Evolutionary conservation across 2,888 invertebrate genomes (phyloP), one percentile per base, ranked within the genome.

Genomic region (Phengaris alcon): DNA sequence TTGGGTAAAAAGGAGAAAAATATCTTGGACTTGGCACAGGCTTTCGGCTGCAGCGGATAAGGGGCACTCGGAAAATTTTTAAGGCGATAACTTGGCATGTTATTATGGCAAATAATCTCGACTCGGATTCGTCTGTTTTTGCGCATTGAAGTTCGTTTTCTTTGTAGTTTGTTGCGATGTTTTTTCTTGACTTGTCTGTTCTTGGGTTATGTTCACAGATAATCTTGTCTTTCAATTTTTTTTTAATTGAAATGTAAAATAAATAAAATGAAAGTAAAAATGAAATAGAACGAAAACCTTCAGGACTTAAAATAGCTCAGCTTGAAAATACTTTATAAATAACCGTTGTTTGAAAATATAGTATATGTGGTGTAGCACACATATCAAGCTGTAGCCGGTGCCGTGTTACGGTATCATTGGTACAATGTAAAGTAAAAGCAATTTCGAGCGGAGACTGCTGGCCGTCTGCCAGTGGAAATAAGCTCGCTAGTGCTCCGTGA

Each of bases 391-490:
- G 84, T 86, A 85, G 85, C 83, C 85, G 84, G 84, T 83, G 84
- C 84, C 82, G 83, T 83, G 84, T 85, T 84, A 84, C 85, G 83
- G 87, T 90, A 91, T 90, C 90, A 88, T 88, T 87, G 88, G 84
- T 87, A 87, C 86, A 86, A 85, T 85, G 85, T 86, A 87, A 85
- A 86, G 88, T 87, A 90, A 88, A 91, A 91, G 90, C 91, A 91
- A 92, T 91, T 90, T 88, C 86, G 84, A 86, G 86, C 86, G 81
- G 85, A 84, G 86, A 81, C 85, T 84, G 84, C 86, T 93, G 93
- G 93, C 93, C 86, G 79, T 80, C 82, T 83, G 88, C 93, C 93
- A 92, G 89, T 84, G 83, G 90, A 88, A 91, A 91, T 91, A 90
- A 90, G 91, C 92, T 90, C 82, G 85, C 88, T 84, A 85, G 88